Base-by-base conservation (phyloP, 2,797 vertebrate genomes). In the Pogoniulus pusillus region DNA sequence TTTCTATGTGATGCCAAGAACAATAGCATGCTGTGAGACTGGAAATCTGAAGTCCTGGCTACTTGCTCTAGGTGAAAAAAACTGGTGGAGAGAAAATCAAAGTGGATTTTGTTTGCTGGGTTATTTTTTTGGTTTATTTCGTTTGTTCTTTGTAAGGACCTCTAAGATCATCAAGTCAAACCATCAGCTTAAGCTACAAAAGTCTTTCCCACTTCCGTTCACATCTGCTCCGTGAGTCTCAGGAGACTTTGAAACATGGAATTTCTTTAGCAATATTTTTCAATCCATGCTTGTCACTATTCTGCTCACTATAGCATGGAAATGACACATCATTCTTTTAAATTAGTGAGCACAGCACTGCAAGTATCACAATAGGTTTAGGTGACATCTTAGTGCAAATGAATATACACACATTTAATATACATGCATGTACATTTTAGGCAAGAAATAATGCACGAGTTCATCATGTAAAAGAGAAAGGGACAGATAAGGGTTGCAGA, bases 191-290 rank as follows among this genome's bases (percentile, higher is more conserved):
- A 49, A 24, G 23, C 47, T 49, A 12, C 23, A 49, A 49, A 47
- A 74, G 11, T 49, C 26, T 12, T 81, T 85, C 26, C 10, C 14
- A 49, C n/a, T 89, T 87, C 58, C 77, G 10, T 6, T 60, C 59
- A 72, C 20, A 78, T 85, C 53, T 63, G 29, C 7, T 75, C 23
- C 51, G 16, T 66, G 37, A 72, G 43, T 86, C 55, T 65, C 54
- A 24, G 17, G 27, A 23, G 35, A 55, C 51, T 62, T 70, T 73
- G 37, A 92, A 69, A 30, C 17, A 35, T 20, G 4, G 74, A 84
- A 70, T 87, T 87, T 76, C 34, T 55, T 47, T 85, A 89, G 13
- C 13, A 88, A 20, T 9, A 34, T 59, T 76, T 93, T 91, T 92
- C 68, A 74, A 16, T 10, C 32, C 30, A 23, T 79, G 35, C 6